These are phyloP conservation scores for Merops nubicus DNA, from an alignment of 2,113 vertebrate genomes.

Conservation along the genomic window DNA sequence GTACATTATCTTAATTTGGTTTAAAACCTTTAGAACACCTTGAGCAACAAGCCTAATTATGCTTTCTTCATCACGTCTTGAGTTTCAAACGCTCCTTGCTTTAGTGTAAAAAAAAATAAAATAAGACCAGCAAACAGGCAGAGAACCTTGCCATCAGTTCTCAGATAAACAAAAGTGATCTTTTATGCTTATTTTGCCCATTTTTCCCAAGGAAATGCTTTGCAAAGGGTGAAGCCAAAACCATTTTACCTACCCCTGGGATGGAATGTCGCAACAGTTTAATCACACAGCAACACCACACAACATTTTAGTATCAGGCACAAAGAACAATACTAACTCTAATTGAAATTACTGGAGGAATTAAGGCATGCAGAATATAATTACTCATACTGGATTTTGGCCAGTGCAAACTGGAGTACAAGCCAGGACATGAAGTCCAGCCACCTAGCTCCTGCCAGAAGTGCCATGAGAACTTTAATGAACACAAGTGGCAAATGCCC, in stretches of 20 bases:
- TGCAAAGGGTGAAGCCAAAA: background rate
- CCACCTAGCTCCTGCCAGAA: slow-evolving; percentile 45
- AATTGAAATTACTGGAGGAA: slow-evolving; percentile 58
- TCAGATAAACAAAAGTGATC: background rate
- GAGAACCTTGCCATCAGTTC: background rate
- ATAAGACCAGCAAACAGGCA: background rate
- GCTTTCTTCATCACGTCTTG: background rate
- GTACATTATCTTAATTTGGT: slow-evolving; percentile 45
- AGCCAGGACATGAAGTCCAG: slow-evolving; percentile 59
- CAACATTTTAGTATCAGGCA: background rate
- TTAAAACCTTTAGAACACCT: slow-evolving; percentile 60
- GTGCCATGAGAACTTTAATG: slow-evolving; percentile 7
- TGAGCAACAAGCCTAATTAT: slow-evolving; percentile 43
- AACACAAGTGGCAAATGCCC: slow-evolving; percentile 11
- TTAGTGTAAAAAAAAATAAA: background rate
- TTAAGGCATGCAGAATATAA: slow-evolving; percentile 54
- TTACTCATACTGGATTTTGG: slow-evolving; percentile 35
- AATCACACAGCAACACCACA: background rate
- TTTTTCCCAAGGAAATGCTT: slow-evolving; percentile 16
- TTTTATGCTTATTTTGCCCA: background rate
- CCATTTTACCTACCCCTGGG: slow-evolving; percentile 30
- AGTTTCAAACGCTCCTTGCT: background rate
- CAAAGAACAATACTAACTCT: slow-evolving; percentile 18
- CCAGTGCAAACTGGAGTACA: slow-evolving; percentile 32
- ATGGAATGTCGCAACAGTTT: background rate